Base-by-base conservation (phyloP, 2,888 invertebrate species). In the Stramonita haemastoma region DNA sequence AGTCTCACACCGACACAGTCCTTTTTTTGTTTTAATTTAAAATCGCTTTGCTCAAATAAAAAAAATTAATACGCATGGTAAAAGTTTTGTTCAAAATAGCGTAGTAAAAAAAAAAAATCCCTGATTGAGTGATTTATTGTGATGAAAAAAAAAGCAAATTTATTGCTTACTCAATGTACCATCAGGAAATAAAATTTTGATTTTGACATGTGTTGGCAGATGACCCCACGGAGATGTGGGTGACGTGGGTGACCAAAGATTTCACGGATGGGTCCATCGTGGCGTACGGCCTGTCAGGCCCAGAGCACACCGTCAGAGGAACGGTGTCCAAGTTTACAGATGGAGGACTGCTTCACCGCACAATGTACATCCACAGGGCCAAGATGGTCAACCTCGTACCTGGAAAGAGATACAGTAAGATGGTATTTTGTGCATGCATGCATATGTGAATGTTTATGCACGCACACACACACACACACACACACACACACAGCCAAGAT, bases 351-450 rank as follows among this genome's bases (percentile, higher is more conserved):
- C 90, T 89, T 8, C 73, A 91, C n/a, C 88, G 88, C 13, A 60
- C 86, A 4, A 93, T 95, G 87, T 95, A 93, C 90, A 95, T 95
- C 15, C 95, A 96, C 91, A 90, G 93, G 57, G 95, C 94, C 2
- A 91, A 89, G n/a, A 89, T 95, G 79, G 92, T 89, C 2, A 90
- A 90, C 46, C 93, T 95, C 22, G 91, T 90, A 60, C 94, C 95
- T 29, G 94, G 93, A 22, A 89, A 89, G 46, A 91, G 90, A 90
- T 95, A 95, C 88, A 89, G 95, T 95, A 92, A 93, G 94, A 92
- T 84, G 32, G 77, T 0, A 29, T 79, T 70, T 73, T 73, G 73
- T 11, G n/a, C 13, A 83, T 46, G 26, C 81, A 36, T 26, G 81
- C 81, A 2, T 26, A 83, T 46, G 46, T 26, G 22, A 17, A 79